Evolutionary conservation across 2,888 invertebrate genomes (phyloP).

Genomic region (Allolobophora icterica): DNA sequence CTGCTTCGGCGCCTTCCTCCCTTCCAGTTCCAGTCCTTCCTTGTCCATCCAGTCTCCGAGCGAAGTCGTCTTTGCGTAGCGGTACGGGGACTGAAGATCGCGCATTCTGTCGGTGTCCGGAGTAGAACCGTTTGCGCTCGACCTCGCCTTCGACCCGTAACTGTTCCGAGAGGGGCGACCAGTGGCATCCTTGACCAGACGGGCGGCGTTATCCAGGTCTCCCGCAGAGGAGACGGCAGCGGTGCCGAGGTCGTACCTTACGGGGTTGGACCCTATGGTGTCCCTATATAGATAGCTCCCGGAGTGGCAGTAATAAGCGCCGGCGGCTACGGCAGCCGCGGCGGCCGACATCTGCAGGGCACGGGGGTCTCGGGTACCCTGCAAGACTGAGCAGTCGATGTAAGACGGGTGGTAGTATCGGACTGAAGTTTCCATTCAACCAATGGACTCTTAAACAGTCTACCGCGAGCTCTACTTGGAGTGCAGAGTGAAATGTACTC

Average conservation of each 20-base stretch:
- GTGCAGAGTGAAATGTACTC: neutral
- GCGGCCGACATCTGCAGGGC: neutral
- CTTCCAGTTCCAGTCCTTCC: neutral
- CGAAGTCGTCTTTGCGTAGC: neutral
- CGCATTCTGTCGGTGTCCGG: neutral
- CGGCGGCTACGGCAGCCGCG: neutral
- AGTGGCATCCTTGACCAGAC: neutral
- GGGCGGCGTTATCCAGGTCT: neutral
- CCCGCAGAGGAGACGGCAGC: neutral
- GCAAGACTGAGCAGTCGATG: neutral
- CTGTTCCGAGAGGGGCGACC: neutral
- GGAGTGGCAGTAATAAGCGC: neutral
- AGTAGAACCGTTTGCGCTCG: neutral
- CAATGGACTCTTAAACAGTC: neutral
- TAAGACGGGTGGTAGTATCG: neutral
- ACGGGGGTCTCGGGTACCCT: neutral
- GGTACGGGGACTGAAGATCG: neutral
- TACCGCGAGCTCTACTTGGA: neutral
- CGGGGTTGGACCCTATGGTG: neutral
- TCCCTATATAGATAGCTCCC: neutral
- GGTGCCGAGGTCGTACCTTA: neutral
- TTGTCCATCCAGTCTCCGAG: neutral
- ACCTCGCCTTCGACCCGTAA: neutral
- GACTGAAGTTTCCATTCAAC: neutral
- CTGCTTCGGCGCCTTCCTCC: neutral